phyloP scores from a whole-genome alignment of 2,113 vertebrate genomes.

The Campylomormyrus tamandua region DNA sequence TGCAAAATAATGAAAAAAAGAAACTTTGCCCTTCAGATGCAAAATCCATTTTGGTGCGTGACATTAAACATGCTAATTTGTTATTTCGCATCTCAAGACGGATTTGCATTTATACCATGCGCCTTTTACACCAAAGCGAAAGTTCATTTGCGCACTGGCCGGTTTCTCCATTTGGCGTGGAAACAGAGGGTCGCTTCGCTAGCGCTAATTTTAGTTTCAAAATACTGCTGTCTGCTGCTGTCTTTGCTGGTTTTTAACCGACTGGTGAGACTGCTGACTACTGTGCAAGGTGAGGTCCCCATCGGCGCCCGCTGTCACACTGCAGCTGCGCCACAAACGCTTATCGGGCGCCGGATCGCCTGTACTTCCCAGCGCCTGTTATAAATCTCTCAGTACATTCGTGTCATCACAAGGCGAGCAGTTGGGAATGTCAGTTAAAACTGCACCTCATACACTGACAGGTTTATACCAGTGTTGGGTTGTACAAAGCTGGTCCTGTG shows the following conservation, averaged over 20 bases:
- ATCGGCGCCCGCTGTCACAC: background rate
- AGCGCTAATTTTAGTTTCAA: background rate
- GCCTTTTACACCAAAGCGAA: background rate
- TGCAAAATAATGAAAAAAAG: background rate
- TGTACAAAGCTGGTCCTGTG: background rate
- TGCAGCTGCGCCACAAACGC: conserved; percentile 1
- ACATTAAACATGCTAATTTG: background rate
- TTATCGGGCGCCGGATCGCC: background rate
- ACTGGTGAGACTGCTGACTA: background rate
- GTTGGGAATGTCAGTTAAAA: background rate
- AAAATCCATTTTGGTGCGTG: background rate
- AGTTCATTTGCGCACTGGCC: background rate
- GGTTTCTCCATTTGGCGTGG: background rate
- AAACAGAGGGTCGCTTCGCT: background rate
- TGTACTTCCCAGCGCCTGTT: background rate
- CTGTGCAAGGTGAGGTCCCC: background rate
- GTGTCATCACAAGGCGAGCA: conserved; percentile 2
- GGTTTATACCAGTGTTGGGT: background rate
- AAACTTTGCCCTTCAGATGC: background rate
- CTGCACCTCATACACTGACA: background rate
- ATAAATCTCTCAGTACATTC: background rate
- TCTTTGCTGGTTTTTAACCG: background rate
- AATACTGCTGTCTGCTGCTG: background rate
- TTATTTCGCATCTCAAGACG: background rate
- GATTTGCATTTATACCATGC: background rate